Conservation (phyloP, 2,797 vertebrate genomes). For the Mus minutoides region DNA sequence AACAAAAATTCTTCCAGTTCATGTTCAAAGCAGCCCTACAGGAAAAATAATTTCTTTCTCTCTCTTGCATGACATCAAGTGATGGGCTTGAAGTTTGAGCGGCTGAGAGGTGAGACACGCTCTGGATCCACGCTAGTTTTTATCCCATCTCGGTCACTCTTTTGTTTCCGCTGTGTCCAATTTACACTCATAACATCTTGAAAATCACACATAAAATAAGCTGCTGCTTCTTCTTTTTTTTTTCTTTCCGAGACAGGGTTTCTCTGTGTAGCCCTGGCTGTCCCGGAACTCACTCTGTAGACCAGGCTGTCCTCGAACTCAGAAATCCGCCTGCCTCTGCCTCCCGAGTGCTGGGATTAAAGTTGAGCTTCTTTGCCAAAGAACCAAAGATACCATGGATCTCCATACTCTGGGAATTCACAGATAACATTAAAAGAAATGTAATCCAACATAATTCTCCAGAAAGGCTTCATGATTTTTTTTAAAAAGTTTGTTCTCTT, state of each 20-base stretch:
- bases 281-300: too few species aligned
- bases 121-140: not conserved
- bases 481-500: too few species aligned
- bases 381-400: not conserved
- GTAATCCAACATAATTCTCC: not conserved
- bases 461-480: not conserved
- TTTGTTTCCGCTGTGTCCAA: not conserved
- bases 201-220: constrained; percentile 9
- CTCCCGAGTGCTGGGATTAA: too few species aligned
- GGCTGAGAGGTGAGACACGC: not conserved
- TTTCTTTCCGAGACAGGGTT: too few species aligned
- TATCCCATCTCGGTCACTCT: not conserved
- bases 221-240: too few species aligned
- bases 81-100: not conserved
- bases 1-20: not conserved
- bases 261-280: too few species aligned
- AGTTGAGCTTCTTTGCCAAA: constrained; percentile 47
- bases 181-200: constrained; percentile 17
- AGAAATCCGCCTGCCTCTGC: too few species aligned
- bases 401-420: not conserved
- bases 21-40: constrained; percentile 23
- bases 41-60: constrained; percentile 9
- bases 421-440: not conserved
- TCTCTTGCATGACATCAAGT: constrained; percentile 29
- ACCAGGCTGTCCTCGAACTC: too few species aligned